Conservation (phyloP, 2,888 invertebrate species). For the Thyatira batis region DNA sequence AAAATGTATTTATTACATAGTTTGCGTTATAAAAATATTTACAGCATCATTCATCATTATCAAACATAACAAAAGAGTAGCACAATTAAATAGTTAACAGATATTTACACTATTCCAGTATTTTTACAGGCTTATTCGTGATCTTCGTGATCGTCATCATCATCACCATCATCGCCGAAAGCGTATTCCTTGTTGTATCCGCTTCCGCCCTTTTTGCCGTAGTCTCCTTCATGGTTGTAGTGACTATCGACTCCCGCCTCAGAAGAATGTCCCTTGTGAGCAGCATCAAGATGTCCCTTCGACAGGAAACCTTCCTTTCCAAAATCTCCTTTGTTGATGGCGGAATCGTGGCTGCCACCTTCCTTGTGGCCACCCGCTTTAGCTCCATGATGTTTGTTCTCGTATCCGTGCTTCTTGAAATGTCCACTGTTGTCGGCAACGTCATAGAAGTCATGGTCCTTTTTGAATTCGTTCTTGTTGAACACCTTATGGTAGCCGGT, state of each 20-base stretch:
- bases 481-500: constrained; percentile 88
- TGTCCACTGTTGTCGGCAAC: constrained; percentile 86
- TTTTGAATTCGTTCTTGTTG: constrained; percentile 90
- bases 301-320: constrained; percentile 82
- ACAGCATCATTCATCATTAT: constrained; percentile 45
- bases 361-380: constrained; percentile 82
- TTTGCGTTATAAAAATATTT: constrained; percentile 61
- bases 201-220: constrained; percentile 78
- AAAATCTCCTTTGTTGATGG: constrained; percentile 72
- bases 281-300: constrained; percentile 80
- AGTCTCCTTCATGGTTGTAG: constrained; percentile 79
- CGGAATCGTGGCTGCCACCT: constrained; percentile 80
- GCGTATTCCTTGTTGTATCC: constrained; percentile 73
- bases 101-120: constrained; percentile 47
- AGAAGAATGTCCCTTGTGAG: constrained; percentile 79
- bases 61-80: constrained; percentile 73
- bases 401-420: constrained; percentile 84
- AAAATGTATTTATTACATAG: constrained; percentile 46
- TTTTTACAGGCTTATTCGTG: constrained; percentile 38
- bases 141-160: constrained; percentile 48
- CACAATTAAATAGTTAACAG: constrained; percentile 50
- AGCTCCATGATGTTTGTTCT: constrained; percentile 78
- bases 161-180: constrained; percentile 60
- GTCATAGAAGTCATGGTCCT: constrained; percentile 89
- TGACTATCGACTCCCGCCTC: constrained; percentile 82